Percentiles rank a stretch among this genome's conserved stretches.
Evolutionary conservation across 2,888 invertebrate genomes (phyloP).

Genomic region (Athetis lepigone): DNA sequence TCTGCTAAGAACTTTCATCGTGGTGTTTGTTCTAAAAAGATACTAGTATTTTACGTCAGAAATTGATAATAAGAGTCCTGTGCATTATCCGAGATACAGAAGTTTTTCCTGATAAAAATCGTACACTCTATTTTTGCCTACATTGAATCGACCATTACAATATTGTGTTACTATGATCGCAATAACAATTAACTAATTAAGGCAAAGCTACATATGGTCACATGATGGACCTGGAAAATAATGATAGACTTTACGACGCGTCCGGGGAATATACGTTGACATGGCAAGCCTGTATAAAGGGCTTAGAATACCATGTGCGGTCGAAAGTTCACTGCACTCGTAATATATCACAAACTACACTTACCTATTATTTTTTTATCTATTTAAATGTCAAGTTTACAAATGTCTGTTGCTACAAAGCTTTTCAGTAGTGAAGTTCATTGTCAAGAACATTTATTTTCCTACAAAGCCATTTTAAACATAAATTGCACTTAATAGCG

Average conservation of each 20-base stretch:
- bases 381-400: neutral
- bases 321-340: neutral
- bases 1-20: too few relatives aligned
- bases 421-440: neutral
- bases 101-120: too few relatives aligned
- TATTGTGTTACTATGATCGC: neutral
- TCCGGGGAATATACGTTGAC: conserved; percentile 6
- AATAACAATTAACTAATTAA: neutral
- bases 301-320: neutral
- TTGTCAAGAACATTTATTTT: neutral
- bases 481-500: neutral
- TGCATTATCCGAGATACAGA: too few relatives aligned
- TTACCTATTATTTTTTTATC: neutral
- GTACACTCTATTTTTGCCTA: too few relatives aligned
- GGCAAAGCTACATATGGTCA: neutral
- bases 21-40: neutral
- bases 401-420: conserved; percentile 1
- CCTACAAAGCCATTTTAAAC: neutral
- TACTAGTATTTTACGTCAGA: too few relatives aligned
- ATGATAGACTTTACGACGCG: neutral
- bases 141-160: too few relatives aligned
- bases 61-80: too few relatives aligned
- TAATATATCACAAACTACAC: neutral
- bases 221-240: neutral
- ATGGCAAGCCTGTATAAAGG: neutral